phyloP scores from a whole-genome alignment of 2,113 vertebrate genomes.

The Phodopus roborovskii region DNA sequence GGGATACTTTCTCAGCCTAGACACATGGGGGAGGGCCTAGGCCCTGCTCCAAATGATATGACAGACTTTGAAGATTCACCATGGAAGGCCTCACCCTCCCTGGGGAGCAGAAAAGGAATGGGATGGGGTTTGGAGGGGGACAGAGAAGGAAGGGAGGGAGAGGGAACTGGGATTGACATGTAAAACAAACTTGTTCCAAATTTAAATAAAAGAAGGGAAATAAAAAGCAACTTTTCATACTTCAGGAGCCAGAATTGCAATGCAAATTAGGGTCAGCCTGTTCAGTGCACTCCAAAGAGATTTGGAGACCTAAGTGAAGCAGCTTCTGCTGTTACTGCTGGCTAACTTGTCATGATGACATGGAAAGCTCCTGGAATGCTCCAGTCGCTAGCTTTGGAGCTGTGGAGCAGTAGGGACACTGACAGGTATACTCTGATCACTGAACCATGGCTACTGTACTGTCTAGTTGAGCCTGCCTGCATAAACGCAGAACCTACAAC shows the following conservation, averaged over 20 bases:
- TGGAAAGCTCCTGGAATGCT: fast-evolving
- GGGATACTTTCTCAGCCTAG: too few relatives aligned
- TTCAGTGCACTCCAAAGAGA: neutral
- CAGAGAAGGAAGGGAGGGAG: too few relatives aligned
- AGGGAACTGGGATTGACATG: too few relatives aligned
- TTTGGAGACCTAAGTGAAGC: neutral
- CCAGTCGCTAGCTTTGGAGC: neutral
- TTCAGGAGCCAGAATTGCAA: neutral
- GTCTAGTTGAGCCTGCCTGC: neutral
- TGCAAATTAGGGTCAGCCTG: neutral
- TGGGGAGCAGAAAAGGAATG: too few relatives aligned
- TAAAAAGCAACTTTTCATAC: neutral
- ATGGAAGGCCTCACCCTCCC: too few relatives aligned
- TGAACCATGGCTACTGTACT: neutral
- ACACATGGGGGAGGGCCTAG: too few relatives aligned
- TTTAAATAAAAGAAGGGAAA: neutral
- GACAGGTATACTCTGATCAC: neutral
- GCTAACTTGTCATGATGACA: neutral
- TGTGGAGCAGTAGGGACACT: neutral
- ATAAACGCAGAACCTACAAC: fast-evolving
- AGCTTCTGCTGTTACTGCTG: neutral
- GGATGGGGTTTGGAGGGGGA: too few relatives aligned
- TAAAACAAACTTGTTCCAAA: too few relatives aligned
- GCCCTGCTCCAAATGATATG: too few relatives aligned
- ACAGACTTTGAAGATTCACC: too few relatives aligned